These are phyloP conservation scores for Hippocampus comes DNA, from an alignment of 2,113 vertebrate species.

Conservation along the genomic window DNA sequence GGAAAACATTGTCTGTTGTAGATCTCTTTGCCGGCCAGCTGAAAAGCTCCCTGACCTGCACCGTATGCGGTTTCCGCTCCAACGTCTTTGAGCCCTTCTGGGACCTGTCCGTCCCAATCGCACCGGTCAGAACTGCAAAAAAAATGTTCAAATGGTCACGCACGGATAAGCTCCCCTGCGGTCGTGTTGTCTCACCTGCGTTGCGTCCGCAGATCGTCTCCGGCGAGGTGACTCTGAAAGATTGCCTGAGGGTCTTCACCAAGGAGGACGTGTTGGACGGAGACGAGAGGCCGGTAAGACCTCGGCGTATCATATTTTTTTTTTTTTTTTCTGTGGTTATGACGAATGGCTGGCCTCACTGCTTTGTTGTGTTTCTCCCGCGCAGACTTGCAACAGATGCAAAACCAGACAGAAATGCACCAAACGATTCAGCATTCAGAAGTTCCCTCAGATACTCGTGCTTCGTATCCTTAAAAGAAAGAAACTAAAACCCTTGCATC, in stretches of 20 bases:
- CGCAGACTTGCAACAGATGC: slow-evolving; percentile 87
- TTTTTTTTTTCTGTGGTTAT: neutral
- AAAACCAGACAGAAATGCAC: slow-evolving; percentile 88
- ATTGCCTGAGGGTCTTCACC: slow-evolving; percentile 91
- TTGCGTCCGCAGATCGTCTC: slow-evolving; percentile 74
- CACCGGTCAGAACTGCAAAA: slow-evolving; percentile 74
- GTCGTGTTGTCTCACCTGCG: neutral
- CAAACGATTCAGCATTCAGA: slow-evolving; percentile 95
- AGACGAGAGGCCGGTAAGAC: slow-evolving; percentile 87
- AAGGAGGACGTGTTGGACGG: slow-evolving; percentile 93
- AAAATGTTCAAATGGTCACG: neutral
- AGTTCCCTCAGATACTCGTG: slow-evolving; percentile 94
- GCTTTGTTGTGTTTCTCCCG: neutral
- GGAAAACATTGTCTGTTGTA: slow-evolving; percentile 38
- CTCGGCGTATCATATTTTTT: too few relatives aligned
- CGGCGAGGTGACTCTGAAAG: slow-evolving; percentile 84
- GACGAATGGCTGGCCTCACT: slow-evolving; percentile 2
- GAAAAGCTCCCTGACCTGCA: slow-evolving; percentile 92
- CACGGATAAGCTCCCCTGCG: too few relatives aligned
- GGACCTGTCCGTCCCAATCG: slow-evolving; percentile 92
- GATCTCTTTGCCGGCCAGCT: slow-evolving; percentile 96
- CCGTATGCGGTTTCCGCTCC: slow-evolving; percentile 87
- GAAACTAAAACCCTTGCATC: neutral
- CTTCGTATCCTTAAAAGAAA: slow-evolving; percentile 87
- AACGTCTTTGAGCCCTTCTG: slow-evolving; percentile 95